Conservation (phyloP, 2,113 vertebrate species). For the Polyodon spathula region DNA sequence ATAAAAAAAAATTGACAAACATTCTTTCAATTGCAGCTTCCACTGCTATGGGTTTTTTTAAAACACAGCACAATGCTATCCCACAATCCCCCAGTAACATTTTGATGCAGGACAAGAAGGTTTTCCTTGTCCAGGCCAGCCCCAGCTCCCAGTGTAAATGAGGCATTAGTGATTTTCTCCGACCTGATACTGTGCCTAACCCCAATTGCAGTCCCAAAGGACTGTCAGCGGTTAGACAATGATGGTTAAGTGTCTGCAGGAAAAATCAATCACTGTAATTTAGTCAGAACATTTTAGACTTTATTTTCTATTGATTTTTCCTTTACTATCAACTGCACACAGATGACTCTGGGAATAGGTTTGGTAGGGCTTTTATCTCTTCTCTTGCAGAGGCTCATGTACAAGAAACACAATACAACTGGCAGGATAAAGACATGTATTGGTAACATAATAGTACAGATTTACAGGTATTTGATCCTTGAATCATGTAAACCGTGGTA, state of each 20-base stretch:
- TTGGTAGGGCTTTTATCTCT: conserved; percentile 5
- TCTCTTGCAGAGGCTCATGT: no score
- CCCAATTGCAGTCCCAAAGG: not conserved
- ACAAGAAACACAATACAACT: not conserved
- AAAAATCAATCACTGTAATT: conserved; percentile 9
- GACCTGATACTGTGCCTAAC: not conserved
- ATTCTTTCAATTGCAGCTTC: no score
- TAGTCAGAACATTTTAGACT: conserved; percentile 3
- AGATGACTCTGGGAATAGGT: conserved; percentile 1
- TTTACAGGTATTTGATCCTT: conserved; percentile 6
- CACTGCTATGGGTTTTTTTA: no score
- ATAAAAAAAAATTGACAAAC: no score
- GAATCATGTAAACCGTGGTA: not conserved
- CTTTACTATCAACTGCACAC: conserved; percentile 5
- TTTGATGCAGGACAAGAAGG: no score
- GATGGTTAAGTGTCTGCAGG: not conserved
- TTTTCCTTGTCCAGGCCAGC: no score
- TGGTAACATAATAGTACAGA: not conserved
- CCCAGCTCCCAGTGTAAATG: no score
- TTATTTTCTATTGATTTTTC: conserved; percentile 5
- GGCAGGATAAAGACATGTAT: conserved; percentile 1
- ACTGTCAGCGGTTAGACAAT: not conserved
- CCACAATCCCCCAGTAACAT: no score
- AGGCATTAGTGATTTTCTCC: not conserved
- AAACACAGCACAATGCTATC: no score